Evolutionary conservation across 2,113 vertebrate genomes (phyloP), one percentile per base, ranked within the genome.

Genomic region (Maccullochella peelii): DNA sequence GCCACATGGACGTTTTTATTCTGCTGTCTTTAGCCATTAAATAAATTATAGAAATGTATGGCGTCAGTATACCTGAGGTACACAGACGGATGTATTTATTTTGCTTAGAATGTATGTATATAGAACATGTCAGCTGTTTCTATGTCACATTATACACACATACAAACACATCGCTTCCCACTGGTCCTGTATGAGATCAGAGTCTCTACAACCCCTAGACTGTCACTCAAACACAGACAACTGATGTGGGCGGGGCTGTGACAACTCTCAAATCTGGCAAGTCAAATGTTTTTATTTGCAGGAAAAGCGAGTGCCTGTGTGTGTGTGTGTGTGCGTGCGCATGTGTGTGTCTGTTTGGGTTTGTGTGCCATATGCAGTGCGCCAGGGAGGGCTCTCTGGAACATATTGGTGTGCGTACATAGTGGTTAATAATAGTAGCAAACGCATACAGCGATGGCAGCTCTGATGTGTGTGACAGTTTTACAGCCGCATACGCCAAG

Each of bases 341-440:
- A 18, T 58, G 16, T 65, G 73, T 86, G 83, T 90, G 87, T 91
- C 30, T 91, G 88, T 93, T 87, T 91, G 90, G 85, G 7, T 88
- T 89, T 89, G 88, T 88, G 90, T 79, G 82, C 88, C 93, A 94
- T 94, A 94, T 94, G 93, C 89, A 79, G 90, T 27, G 86, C 76
- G 74, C 83, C 88, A 80, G 83, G 85, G 86, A 89, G 85, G 92
- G 90, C 88, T 88, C 91, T 92, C 86, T 88, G 86, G 87, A 95
- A 95, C 95, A 95, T 95, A 94, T 95, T 93, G 94, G 91, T 83
- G 91, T 89, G 91, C 67, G 83, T 93, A 86, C 92, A 89, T 94
- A 83, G 93, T 89, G 89, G 94, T 93, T 95, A 96, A 95, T 95
- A 95, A 95, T 96, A 95, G 94, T 92, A 94, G 89, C 91, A 88